Conservation (phyloP, 2,113 vertebrate genomes). For the Caranx melampygus region DNA sequence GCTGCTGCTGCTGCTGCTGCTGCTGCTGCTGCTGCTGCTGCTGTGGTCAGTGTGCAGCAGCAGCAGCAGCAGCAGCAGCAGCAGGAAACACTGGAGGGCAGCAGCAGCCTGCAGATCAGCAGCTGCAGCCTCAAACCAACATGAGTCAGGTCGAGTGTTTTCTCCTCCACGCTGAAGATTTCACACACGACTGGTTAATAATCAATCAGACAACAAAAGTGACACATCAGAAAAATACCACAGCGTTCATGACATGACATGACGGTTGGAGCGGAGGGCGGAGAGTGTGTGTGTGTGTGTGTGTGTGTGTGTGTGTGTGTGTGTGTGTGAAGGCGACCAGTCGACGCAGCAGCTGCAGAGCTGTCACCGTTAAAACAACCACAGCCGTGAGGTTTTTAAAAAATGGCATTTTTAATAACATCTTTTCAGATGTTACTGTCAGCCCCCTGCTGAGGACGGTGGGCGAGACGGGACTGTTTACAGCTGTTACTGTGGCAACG, state of each 20-base stretch:
- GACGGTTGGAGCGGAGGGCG: neutral
- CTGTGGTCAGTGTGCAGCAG: neutral
- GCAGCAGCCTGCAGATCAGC: conserved; percentile 60
- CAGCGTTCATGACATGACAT: neutral
- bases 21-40: neutral
- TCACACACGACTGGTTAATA: conserved; percentile 17
- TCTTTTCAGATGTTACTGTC: conserved; percentile 50
- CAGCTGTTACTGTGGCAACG: conserved; percentile 24
- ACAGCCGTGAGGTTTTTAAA: neutral
- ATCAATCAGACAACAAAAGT: conserved; percentile 1
- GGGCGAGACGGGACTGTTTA: conserved; percentile 36
- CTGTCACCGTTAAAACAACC: neutral
- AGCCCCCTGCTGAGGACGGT: conserved; percentile 20
- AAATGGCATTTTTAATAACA: conserved; percentile 31
- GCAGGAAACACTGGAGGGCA: conserved; percentile 63
- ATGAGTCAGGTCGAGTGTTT: neutral
- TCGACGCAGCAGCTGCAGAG: conserved; percentile 5
- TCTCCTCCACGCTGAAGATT: neutral
- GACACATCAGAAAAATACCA: neutral
- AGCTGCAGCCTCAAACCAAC: neutral
- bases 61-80: conserved; percentile 37
- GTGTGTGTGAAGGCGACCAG: neutral
- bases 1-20: neutral
- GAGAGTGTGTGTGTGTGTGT: neutral
- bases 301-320: neutral